phyloP scores from a whole-genome alignment of 1,140 invertebrate species.

The Micrasema minimum region DNA sequence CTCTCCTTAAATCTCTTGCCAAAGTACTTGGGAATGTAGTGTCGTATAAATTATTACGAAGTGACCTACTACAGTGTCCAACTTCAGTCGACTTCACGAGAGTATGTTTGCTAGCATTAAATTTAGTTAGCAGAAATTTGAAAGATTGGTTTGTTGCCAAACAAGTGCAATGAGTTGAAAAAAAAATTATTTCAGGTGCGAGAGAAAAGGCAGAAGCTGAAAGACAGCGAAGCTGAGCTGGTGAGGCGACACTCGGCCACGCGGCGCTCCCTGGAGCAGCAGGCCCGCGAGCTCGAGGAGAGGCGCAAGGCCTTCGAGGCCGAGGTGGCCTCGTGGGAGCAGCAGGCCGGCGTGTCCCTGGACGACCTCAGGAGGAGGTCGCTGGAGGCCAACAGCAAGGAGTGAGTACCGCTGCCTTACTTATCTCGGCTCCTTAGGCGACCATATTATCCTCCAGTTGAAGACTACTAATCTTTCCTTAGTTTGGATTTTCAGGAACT shows the following conservation, averaged over 20 bases:
- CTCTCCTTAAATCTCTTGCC: no score
- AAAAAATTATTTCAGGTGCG: slow-evolving; percentile 74
- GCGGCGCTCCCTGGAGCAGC: slow-evolving; percentile 80
- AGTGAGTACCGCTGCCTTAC: slow-evolving; percentile 69
- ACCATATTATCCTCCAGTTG: no score
- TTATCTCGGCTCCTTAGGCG: slow-evolving; percentile 10
- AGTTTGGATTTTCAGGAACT: no score
- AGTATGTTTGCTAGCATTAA: no score
- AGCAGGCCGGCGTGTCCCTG: slow-evolving; percentile 86
- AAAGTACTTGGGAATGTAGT: no score
- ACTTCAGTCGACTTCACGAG: no score
- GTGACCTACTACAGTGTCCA: no score
- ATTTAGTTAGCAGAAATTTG: no score
- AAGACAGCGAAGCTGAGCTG: slow-evolving; percentile 89
- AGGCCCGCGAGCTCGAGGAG: slow-evolving; percentile 91
- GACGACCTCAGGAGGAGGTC: slow-evolving; percentile 86
- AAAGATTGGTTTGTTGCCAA: no score
- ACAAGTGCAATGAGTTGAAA: not conserved
- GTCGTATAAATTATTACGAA: no score
- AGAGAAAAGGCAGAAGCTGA: slow-evolving; percentile 93
- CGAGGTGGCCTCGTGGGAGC: slow-evolving; percentile 92
- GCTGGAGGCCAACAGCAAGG: slow-evolving; percentile 88
- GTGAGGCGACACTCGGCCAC: slow-evolving; percentile 73
- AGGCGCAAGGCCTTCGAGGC: slow-evolving; percentile 85
- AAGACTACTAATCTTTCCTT: no score